Base-by-base conservation (phyloP, 2,888 invertebrate genomes). In the Sclerodermus sp. region DNA sequence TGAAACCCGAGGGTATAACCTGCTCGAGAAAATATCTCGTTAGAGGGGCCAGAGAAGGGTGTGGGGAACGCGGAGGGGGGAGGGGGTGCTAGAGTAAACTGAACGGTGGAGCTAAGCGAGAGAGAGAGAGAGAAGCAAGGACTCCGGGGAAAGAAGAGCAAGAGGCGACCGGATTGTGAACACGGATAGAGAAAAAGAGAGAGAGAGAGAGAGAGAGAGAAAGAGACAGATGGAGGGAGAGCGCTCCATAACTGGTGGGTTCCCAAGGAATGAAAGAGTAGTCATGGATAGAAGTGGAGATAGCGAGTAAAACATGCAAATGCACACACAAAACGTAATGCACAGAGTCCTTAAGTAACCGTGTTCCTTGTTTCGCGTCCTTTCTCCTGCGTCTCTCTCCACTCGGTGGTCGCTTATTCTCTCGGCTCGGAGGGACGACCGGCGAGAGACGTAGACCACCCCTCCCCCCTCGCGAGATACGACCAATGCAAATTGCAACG, bases 401-500 rank as follows among this genome's bases (percentile, higher is more conserved):
- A n/a, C n/a, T n/a, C n/a, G n/a, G n/a, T n/a, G n/a, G n/a, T n/a
- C n/a, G n/a, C n/a, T n/a, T n/a, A n/a, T n/a, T n/a, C n/a, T n/a
- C n/a, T n/a, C n/a, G n/a, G n/a, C n/a, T n/a, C n/a, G n/a, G n/a
- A n/a, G n/a, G n/a, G n/a, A n/a, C n/a, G n/a, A n/a, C n/a, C n/a
- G n/a, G n/a, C n/a, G n/a, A n/a, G n/a, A n/a, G n/a, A n/a, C n/a
- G n/a, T 44, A 31, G 38, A 13, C n/a, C 47, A 48, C 50, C 45
- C 46, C 50, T 51, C 56, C 50, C 52, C 53, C 51, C 47, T 51
- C 44, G 41, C 41, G 36, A 36, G 14, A 38, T 34, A 57, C 53
- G 52, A 41, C 42, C 52, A 43, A 66, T 62, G 64, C 64, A 68
- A 68, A 68, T 69, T 61, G 58, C 57, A 50, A 62, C 57, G 63